A percentile compares a stretch with the other conserved stretches of the same genome.
Evolutionary conservation across 2,888 invertebrate species (phyloP).

Genomic region (Eustalomyia histrio): DNA sequence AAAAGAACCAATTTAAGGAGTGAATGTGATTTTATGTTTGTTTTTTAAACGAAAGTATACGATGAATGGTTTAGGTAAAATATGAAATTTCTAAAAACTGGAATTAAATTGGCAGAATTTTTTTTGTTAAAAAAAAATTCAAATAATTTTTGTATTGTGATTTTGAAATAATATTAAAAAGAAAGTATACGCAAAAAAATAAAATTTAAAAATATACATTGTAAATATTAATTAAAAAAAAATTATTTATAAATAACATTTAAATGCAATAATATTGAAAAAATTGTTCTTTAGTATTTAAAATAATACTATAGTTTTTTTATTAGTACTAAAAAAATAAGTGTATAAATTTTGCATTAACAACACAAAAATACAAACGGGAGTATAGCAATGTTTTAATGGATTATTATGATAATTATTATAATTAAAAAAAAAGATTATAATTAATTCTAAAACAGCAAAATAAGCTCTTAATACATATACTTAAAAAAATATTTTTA

Average conservation of each 20-base stretch:
- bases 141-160: conserved; percentile 38
- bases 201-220: not conserved
- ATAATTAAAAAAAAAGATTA: conserved; percentile 11
- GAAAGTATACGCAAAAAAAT: not conserved
- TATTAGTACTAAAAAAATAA: conserved; percentile 44
- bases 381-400: conserved; percentile 53
- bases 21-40: conserved; percentile 39
- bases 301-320: conserved; percentile 32
- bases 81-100: not conserved
- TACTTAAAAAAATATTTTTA: conserved; percentile 54
- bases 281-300: conserved; percentile 41
- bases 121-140: conserved; percentile 25
- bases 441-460: conserved; percentile 34
- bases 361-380: conserved; percentile 11
- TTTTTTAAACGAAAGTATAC: conserved; percentile 5
- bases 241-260: conserved; percentile 16
- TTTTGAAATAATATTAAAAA: conserved; percentile 20
- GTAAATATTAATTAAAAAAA: conserved; percentile 5
- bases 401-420: conserved; percentile 26
- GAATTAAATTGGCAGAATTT: too few species aligned
- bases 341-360: conserved; percentile 33
- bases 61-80: conserved; percentile 17
- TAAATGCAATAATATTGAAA: conserved; percentile 42
- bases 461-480: conserved; percentile 20
- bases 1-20: conserved; percentile 56